Percentiles rank a stretch among this genome's conserved stretches.
These are phyloP conservation scores for Ophioninae sp. DNA, from an alignment of 2,888 invertebrate genomes.

Conservation along the genomic window DNA sequence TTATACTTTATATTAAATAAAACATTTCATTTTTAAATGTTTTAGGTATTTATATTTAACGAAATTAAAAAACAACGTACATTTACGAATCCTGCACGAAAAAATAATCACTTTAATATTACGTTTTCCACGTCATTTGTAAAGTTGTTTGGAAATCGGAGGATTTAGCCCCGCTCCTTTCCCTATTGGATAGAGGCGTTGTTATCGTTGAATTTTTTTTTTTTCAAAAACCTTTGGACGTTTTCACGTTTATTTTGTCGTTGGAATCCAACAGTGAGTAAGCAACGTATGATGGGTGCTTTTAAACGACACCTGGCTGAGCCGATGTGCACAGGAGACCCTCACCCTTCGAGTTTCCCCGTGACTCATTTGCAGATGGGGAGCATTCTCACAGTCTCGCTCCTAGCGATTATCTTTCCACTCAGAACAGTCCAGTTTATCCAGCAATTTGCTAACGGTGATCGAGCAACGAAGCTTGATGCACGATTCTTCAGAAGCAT, in stretches of 20 bases:
- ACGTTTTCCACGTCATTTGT: too few species aligned
- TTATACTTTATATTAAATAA: too few species aligned
- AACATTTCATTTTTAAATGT: too few species aligned
- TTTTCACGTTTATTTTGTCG: neutral
- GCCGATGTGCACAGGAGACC: constrained; percentile 30
- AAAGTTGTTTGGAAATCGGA: too few species aligned
- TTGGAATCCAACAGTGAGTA: constrained; percentile 10
- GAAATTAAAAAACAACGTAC: too few species aligned
- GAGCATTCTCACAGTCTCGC: constrained; percentile 3
- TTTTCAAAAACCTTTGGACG: neutral
- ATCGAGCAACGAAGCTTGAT: neutral
- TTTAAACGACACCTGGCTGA: constrained; percentile 62
- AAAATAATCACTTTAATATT: too few species aligned
- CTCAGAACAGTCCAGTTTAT: neutral
- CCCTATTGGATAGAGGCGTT: neutral
- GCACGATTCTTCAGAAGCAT: neutral
- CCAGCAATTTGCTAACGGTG: neutral
- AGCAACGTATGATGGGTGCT: constrained; percentile 41
- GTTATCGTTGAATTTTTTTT: constrained; percentile 10
- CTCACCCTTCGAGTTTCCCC: constrained; percentile 39
- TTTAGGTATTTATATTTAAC: too few species aligned
- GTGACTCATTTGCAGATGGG: constrained; percentile 41
- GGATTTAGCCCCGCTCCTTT: too few species aligned
- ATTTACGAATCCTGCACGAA: too few species aligned
- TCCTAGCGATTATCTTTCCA: constrained; percentile 1